A percentile compares a stretch with the other conserved stretches of the same genome.
Evolutionary conservation across 2,113 vertebrate species (phyloP).

Genomic region (Melanostigma gelatinosum): DNA sequence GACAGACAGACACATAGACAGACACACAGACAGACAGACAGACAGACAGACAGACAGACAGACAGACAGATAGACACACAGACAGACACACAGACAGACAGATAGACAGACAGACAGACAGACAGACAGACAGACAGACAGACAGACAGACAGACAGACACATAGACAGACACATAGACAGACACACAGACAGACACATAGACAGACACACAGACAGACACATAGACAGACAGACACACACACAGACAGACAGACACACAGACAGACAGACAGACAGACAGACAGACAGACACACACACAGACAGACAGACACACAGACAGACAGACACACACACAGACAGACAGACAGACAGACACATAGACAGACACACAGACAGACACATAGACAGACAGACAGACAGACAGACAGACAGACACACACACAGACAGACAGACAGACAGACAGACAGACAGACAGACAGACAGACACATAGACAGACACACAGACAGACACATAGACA

Average conservation of each 20-base stretch:
- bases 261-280: not conserved
- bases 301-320: conserved; percentile 10
- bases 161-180: not conserved
- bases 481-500: too few relatives aligned
- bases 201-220: too few relatives aligned
- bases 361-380: not conserved
- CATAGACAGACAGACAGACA: not conserved
- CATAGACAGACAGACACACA: not conserved
- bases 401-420: not conserved
- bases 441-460: conserved; percentile 11
- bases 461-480: not conserved
- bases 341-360: too few relatives aligned
- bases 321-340: not conserved
- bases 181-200: not conserved
- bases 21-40: not conserved
- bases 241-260: not conserved
- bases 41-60: not conserved
- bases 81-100: not conserved
- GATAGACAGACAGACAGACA: not conserved
- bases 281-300: not conserved
- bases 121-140: not conserved
- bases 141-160: not conserved
- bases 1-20: too few relatives aligned
- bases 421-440: not conserved
- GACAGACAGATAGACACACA: not conserved